Conservation (phyloP, 2,797 vertebrate species). For the Apodemus agrarius region DNA sequence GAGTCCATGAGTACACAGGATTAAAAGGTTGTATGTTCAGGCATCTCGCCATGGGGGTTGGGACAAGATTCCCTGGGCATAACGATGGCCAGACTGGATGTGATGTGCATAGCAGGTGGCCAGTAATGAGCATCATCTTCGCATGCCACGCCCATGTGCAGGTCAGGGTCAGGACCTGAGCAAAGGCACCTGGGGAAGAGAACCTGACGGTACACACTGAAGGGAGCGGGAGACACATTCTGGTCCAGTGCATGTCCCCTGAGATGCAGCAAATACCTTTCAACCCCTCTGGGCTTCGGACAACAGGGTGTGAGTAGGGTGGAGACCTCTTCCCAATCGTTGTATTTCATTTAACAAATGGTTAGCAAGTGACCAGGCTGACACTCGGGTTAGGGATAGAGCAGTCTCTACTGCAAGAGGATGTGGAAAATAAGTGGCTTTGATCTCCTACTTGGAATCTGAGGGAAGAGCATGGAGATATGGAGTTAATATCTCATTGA, state of each 20-base stretch:
- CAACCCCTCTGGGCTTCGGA: background rate
- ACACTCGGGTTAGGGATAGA: background rate
- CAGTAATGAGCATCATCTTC: accelerated
- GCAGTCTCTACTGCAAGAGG: accelerated
- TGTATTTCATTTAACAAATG: background rate
- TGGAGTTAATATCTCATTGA: background rate
- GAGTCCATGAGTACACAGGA: constrained; percentile 61
- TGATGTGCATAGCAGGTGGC: accelerated
- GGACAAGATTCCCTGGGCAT: background rate
- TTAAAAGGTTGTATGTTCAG: constrained; percentile 43
- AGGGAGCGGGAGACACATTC: accelerated
- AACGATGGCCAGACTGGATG: background rate
- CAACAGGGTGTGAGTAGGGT: background rate
- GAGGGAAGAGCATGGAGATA: accelerated
- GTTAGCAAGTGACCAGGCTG: background rate
- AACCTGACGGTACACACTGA: background rate
- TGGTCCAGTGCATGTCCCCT: background rate
- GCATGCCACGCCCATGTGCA: accelerated
- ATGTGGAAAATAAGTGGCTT: no score
- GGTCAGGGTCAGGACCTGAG: background rate
- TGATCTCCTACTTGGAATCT: no score
- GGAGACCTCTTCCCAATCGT: background rate
- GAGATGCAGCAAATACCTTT: background rate
- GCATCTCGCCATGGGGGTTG: background rate
- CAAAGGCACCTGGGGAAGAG: background rate